phyloP scores from a whole-genome alignment of 2,888 invertebrate genomes.

The Chouioia cunea region DNA sequence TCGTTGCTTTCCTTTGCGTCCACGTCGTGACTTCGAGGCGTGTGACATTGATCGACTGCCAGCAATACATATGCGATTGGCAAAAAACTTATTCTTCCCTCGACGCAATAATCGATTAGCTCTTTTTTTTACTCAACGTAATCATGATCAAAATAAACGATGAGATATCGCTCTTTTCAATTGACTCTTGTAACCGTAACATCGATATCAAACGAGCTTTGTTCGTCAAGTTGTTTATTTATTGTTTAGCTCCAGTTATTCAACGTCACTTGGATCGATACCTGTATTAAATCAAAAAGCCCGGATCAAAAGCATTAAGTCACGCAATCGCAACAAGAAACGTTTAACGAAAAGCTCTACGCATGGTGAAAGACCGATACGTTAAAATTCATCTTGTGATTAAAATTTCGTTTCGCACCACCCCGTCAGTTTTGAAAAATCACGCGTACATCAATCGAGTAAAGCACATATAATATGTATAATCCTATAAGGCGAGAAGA shows the following conservation, averaged over 20 bases:
- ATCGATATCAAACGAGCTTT: too few species aligned
- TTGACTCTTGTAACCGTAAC: neutral
- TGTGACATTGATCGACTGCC: conserved; percentile 46
- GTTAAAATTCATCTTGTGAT: conserved; percentile 38
- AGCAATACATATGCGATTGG: conserved; percentile 29
- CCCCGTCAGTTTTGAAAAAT: conserved; percentile 32
- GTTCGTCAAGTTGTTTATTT: too few species aligned
- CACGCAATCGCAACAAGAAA: neutral
- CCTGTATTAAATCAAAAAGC: too few species aligned
- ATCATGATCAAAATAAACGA: conserved; percentile 36
- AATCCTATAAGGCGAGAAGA: conserved; percentile 58
- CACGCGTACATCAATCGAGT: neutral
- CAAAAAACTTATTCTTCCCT: conserved; percentile 21
- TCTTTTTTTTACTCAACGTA: conserved; percentile 27
- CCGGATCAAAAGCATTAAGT: too few species aligned
- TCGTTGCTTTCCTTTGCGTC: conserved; percentile 10
- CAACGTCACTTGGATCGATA: neutral
- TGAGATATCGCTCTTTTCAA: conserved; percentile 28
- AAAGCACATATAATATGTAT: conserved; percentile 49
- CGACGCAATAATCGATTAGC: conserved; percentile 41
- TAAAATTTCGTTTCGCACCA: conserved; percentile 45
- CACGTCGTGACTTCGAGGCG: conserved; percentile 20
- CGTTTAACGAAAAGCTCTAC: conserved; percentile 12
- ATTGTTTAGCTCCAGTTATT: too few species aligned
- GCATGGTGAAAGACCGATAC: conserved; percentile 28